phyloP scores from a whole-genome alignment of 2,888 invertebrate species.

The Nasonovia ribisnigri region DNA sequence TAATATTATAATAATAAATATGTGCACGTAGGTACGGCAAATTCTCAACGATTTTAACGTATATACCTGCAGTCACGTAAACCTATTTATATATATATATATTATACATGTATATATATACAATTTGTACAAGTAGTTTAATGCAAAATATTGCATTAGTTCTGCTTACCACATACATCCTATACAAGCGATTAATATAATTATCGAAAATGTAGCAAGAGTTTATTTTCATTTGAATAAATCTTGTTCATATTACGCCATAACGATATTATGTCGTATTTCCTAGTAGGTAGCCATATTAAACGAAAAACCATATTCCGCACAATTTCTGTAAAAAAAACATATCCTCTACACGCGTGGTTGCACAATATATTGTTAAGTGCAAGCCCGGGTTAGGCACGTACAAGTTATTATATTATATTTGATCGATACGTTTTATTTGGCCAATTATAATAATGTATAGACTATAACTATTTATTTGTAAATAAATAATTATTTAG shows the following conservation, averaged over 20 bases:
- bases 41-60: background rate
- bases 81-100: background rate
- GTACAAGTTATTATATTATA: background rate
- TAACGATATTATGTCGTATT: background rate
- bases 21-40: background rate
- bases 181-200: slow-evolving; percentile 30
- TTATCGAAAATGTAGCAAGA: slow-evolving; percentile 43
- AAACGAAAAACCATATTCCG: slow-evolving; percentile 17
- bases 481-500: background rate
- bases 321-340: background rate
- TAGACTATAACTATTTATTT: background rate
- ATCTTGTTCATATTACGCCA: slow-evolving; percentile 31
- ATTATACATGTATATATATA: background rate
- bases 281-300: slow-evolving; percentile 25
- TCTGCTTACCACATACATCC: slow-evolving; percentile 35
- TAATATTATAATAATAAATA: background rate
- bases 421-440: background rate
- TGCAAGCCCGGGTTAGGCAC: background rate
- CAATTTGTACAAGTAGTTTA: slow-evolving; percentile 36
- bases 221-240: slow-evolving; percentile 53
- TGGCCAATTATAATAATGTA: too few relatives aligned
- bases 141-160: slow-evolving; percentile 24
- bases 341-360: background rate
- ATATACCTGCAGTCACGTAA: background rate
- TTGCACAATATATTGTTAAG: background rate